Evolutionary conservation across 30 jellyfish, hydroid and myxozoan genomes (phyloP).

Genomic region (Chrysaora quinquecirrha): DNA sequence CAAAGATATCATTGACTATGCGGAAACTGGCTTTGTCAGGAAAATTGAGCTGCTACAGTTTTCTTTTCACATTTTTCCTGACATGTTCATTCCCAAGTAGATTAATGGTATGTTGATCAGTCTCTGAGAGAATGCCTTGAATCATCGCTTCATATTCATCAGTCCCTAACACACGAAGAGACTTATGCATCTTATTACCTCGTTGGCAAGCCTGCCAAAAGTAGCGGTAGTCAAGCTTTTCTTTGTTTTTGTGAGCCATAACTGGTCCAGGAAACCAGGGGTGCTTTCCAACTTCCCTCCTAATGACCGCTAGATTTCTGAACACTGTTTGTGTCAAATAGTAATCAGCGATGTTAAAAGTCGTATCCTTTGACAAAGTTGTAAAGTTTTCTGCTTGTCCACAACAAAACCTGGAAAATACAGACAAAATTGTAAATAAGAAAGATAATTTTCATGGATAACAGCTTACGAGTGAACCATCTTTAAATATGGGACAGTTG

Average conservation of each 20-base stretch:
- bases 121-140: not conserved
- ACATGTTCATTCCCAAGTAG: slow-evolving; percentile 24
- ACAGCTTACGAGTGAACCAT: too few species aligned
- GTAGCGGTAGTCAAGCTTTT: not conserved
- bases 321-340: not conserved
- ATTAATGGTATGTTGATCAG: not conserved
- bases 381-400: not conserved
- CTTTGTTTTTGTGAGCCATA: not conserved
- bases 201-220: slow-evolving; percentile 3
- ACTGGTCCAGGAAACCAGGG: slow-evolving; percentile 16
- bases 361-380: not conserved
- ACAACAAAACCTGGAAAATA: not conserved
- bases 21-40: too few species aligned
- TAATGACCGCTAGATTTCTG: too few species aligned
- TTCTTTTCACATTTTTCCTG: not conserved
- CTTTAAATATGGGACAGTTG: too few species aligned
- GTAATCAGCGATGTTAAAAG: not conserved
- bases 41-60: too few species aligned
- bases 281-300: too few species aligned
- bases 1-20: too few species aligned
- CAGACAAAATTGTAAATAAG: too few species aligned
- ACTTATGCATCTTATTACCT: not conserved
- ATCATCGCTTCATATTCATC: not conserved
- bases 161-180: not conserved
- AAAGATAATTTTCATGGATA: too few species aligned